These are phyloP conservation scores for Paramormyrops hopkinsi DNA, from an alignment of 2,797 vertebrate species.

Conservation along the genomic window DNA sequence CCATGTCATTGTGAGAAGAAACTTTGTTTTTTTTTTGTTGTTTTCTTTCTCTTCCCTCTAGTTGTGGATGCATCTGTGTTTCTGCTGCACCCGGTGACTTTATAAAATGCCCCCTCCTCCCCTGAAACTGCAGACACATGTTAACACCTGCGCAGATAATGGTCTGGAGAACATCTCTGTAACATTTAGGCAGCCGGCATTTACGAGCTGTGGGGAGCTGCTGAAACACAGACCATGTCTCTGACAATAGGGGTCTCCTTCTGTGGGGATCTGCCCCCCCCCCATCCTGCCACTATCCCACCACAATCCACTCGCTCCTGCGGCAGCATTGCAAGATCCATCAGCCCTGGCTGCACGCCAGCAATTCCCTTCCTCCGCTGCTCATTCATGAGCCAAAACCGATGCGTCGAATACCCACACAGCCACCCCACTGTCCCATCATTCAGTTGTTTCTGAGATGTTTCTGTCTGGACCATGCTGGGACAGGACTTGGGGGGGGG, in stretches of 20 bases:
- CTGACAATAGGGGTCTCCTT: background rate
- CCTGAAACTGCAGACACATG: constrained; percentile 23
- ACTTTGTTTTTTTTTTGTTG: background rate
- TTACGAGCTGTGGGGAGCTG: constrained; percentile 18
- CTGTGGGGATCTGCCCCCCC: constrained; percentile 18
- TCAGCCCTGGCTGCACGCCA: constrained; percentile 36
- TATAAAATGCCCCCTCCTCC: background rate
- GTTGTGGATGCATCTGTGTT: background rate
- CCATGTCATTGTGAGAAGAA: background rate
- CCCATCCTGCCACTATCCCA: constrained; percentile 23
- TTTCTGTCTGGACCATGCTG: background rate
- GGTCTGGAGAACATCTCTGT: constrained; percentile 29
- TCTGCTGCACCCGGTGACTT: background rate
- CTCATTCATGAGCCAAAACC: constrained; percentile 25
- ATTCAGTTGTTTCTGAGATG: background rate
- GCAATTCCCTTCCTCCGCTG: background rate
- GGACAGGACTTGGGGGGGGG: background rate
- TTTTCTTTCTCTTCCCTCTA: background rate
- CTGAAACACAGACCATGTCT: constrained; percentile 14
- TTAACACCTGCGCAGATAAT: constrained; percentile 31
- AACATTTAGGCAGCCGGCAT: background rate
- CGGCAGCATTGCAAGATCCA: constrained; percentile 32
- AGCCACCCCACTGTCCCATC: background rate
- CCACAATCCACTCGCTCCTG: constrained; percentile 28
- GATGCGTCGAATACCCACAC: background rate